Percentiles rank a stretch among this genome's conserved stretches.
These are phyloP conservation scores for Caenorhabditis tropicalis DNA, from an alignment of 1,140 invertebrate genomes.

Conservation along the genomic window DNA sequence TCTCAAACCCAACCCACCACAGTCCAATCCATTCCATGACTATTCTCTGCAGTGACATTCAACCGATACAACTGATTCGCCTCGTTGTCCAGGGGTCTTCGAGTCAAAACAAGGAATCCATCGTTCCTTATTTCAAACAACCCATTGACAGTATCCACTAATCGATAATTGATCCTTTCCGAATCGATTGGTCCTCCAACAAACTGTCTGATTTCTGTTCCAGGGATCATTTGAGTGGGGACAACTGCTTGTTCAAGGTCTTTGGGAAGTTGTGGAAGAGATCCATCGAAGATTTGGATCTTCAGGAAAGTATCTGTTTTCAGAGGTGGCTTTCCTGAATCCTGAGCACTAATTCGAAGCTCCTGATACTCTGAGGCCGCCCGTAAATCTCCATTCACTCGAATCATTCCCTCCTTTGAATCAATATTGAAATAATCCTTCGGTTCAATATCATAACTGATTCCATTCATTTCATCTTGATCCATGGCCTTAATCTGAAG, in stretches of 20 bases:
- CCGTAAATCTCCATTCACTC: background rate
- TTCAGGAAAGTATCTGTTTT: slow-evolving; percentile 50
- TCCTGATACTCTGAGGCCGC: background rate
- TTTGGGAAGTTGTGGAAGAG: slow-evolving; percentile 58
- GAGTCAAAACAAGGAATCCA: background rate
- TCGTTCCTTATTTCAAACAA: slow-evolving; percentile 7
- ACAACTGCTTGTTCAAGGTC: background rate
- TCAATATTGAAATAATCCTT: slow-evolving; percentile 27
- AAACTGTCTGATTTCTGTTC: slow-evolving; percentile 61
- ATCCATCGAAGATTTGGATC: slow-evolving; percentile 63
- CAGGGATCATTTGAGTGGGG: slow-evolving; percentile 54
- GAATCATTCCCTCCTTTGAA: background rate
- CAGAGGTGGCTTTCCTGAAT: slow-evolving; percentile 65
- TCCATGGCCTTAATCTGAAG: slow-evolving; percentile 63
- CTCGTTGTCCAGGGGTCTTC: slow-evolving; percentile 22
- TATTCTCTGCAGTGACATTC: slow-evolving; percentile 48
- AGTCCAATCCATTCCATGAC: slow-evolving; percentile 29
- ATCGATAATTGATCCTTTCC: slow-evolving; percentile 55
- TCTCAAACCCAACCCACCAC: background rate
- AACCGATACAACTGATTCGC: background rate
- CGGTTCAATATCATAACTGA: slow-evolving; percentile 57
- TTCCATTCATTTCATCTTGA: slow-evolving; percentile 54
- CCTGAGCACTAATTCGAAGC: slow-evolving; percentile 56
- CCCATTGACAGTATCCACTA: slow-evolving; percentile 53
- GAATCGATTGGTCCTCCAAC: slow-evolving; percentile 59